Percentiles rank a stretch among this genome's conserved stretches.
These are phyloP conservation scores for Dysmachus trigonus DNA, from an alignment of 2,888 invertebrate genomes.

Conservation along the genomic window DNA sequence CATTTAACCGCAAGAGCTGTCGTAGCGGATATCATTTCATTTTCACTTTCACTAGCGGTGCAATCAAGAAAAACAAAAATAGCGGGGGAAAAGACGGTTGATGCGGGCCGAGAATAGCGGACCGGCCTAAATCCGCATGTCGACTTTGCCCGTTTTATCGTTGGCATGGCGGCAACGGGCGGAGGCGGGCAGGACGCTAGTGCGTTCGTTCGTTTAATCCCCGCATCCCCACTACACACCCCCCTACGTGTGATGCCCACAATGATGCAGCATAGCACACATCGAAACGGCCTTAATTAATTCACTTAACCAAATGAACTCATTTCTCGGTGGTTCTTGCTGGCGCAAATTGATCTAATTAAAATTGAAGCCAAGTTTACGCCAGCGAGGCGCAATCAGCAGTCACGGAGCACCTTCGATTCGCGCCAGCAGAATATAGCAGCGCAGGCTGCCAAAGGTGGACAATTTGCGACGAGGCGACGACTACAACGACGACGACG, in stretches of 20 bases:
- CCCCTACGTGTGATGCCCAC: not conserved
- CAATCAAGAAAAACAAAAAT: not conserved
- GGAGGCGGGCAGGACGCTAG: too few species aligned
- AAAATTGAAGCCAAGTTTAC: slow-evolving; percentile 12
- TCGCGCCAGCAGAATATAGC: not conserved
- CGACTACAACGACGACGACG: not conserved
- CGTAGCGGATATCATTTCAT: not conserved
- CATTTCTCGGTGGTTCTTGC: not conserved
- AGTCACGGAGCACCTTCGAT: slow-evolving; percentile 2
- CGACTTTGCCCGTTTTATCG: not conserved
- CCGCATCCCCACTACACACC: too few species aligned
- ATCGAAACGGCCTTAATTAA: not conserved
- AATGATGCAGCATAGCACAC: not conserved
- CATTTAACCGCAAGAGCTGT: not conserved
- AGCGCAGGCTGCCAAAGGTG: not conserved
- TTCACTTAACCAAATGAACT: slow-evolving; percentile 3
- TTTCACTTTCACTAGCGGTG: not conserved
- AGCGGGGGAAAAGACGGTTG: not conserved
- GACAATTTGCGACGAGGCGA: not conserved
- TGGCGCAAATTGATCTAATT: slow-evolving; percentile 4
- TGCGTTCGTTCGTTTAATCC: not conserved
- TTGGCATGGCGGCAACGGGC: not conserved
- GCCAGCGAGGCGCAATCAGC: not conserved
- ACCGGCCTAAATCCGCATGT: not conserved
- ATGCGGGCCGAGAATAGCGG: not conserved